Evolutionary conservation across 2,113 vertebrate genomes (phyloP).

Genomic region (Etia nguti): DNA sequence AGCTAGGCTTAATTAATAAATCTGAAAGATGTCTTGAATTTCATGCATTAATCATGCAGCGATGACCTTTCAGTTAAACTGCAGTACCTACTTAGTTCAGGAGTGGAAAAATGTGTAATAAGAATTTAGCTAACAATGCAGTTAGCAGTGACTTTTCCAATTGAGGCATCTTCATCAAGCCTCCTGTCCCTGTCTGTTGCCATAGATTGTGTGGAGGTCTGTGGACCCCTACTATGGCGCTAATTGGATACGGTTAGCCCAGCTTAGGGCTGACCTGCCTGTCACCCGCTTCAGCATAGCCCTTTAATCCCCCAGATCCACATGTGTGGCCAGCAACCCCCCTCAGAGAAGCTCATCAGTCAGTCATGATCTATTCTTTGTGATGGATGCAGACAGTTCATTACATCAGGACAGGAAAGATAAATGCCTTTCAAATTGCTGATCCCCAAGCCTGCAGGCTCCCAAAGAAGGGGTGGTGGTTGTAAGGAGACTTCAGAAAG

Average conservation of each 20-base stretch:
- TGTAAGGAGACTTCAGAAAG: background rate
- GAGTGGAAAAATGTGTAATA: constrained; percentile 40
- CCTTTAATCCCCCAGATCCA: constrained; percentile 47
- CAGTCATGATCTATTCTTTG: constrained; percentile 58
- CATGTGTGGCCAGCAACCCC: constrained; percentile 26
- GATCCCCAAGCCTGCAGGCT: background rate
- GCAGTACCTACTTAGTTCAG: background rate
- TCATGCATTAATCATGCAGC: background rate
- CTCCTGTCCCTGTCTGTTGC: constrained; percentile 12
- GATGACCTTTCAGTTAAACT: background rate
- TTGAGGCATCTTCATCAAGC: constrained; percentile 14
- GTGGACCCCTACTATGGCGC: constrained; percentile 1
- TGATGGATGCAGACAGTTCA: constrained; percentile 59
- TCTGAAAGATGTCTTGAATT: background rate
- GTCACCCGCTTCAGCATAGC: constrained; percentile 51
- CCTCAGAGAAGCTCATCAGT: constrained; percentile 52
- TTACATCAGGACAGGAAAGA: constrained; percentile 62
- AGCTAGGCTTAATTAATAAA: background rate
- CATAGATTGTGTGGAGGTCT: constrained; percentile 9
- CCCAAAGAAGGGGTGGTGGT: background rate
- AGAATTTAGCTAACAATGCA: constrained; percentile 27
- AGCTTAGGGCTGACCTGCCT: constrained; percentile 52
- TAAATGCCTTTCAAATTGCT: constrained; percentile 53
- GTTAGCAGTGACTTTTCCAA: constrained; percentile 34
- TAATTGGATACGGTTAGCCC: constrained; percentile 62